These are phyloP conservation scores for Limnodromus scolopaceus DNA, from an alignment of 2,797 vertebrate species.

Conservation along the genomic window DNA sequence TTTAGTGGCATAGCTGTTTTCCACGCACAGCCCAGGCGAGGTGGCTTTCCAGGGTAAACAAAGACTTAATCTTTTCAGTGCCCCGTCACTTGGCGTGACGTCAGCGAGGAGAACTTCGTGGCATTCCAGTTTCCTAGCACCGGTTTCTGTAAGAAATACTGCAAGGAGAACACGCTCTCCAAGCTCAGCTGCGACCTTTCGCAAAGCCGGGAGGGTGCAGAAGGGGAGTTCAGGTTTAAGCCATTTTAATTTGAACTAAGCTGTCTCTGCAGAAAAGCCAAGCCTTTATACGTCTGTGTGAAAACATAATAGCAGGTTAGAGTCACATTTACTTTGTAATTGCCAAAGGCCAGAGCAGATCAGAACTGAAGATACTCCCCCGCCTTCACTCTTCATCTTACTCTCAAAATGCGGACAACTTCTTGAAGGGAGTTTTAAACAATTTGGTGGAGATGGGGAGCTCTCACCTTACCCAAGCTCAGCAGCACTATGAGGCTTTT, in stretches of 20 bases:
- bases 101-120: neutral
- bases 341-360: neutral
- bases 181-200: neutral
- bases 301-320: neutral
- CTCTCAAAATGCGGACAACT: neutral
- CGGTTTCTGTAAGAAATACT: neutral
- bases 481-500: neutral
- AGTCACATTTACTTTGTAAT: neutral
- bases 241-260: neutral
- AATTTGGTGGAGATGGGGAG: neutral
- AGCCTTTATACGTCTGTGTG: neutral
- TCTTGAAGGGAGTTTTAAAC: neutral
- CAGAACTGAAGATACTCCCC: neutral
- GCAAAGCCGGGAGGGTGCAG: neutral
- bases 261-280: neutral
- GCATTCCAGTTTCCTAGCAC: neutral
- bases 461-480: neutral
- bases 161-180: neutral
- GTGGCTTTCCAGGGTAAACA: conserved; percentile 28
- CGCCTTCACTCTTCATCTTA: neutral
- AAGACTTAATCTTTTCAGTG: neutral
- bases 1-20: neutral
- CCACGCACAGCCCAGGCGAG: neutral
- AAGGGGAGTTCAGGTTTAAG: neutral
- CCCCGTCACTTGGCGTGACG: neutral